These are phyloP conservation scores for Sphyrna mokarran DNA, from an alignment of 2,113 vertebrate species.

Conservation along the genomic window DNA sequence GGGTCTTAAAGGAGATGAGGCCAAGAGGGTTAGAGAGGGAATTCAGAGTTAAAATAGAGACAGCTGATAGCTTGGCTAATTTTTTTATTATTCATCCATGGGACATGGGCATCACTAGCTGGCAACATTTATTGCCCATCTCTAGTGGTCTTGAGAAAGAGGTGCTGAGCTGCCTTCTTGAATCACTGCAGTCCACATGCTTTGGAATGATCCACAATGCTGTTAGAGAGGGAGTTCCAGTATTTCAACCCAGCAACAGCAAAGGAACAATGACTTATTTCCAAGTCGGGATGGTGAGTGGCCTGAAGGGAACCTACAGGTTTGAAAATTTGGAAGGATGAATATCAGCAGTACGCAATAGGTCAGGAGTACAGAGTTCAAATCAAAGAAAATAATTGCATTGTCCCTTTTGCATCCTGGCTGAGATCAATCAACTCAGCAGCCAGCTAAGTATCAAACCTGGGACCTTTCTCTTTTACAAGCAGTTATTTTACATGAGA, in stretches of 20 bases:
- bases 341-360: not conserved
- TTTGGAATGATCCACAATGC: too few relatives aligned
- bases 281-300: too few relatives aligned
- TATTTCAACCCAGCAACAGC: too few relatives aligned
- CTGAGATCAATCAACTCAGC: not conserved
- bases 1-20: not conserved
- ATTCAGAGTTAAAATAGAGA: not conserved
- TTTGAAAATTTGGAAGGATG: not conserved
- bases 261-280: too few relatives aligned
- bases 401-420: not conserved
- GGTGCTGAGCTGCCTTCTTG: too few relatives aligned
- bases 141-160: too few relatives aligned
- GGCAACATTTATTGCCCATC: too few relatives aligned
- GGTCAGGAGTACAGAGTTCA: not conserved
- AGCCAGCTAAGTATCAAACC: not conserved
- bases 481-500: not conserved
- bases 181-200: too few relatives aligned
- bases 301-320: too few relatives aligned
- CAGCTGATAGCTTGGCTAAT: not conserved
- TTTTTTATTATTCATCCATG: too few relatives aligned
- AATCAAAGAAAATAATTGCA: not conserved
- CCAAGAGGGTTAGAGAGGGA: not conserved
- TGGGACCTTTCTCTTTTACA: not conserved
- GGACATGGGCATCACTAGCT: too few relatives aligned
- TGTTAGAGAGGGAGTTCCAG: too few relatives aligned